Conservation (phyloP, 2,113 vertebrate genomes). For the Rhadina sibilatrix region DNA sequence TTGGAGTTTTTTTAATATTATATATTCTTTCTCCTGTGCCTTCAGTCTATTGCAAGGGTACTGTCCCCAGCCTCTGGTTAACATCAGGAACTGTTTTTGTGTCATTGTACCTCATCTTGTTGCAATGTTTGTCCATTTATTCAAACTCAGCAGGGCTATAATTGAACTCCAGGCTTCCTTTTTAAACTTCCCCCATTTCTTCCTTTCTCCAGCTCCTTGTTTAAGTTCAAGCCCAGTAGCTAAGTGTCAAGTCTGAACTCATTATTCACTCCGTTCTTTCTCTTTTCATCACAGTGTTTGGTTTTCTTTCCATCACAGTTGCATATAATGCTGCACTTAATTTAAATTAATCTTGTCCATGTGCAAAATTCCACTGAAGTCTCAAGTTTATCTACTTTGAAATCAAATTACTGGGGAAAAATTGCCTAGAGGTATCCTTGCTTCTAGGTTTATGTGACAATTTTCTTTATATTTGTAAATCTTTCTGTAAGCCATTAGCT, state of each 20-base stretch:
- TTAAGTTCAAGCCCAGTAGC: not conserved
- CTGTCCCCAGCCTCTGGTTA: not conserved
- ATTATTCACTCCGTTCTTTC: fast-evolving
- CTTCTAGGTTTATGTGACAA: not conserved
- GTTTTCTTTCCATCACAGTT: not conserved
- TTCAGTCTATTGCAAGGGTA: not conserved
- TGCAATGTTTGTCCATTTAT: not conserved
- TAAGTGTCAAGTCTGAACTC: not conserved
- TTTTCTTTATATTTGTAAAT: not conserved
- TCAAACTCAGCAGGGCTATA: not conserved
- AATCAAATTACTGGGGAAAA: not conserved
- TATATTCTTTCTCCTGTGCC: not conserved
- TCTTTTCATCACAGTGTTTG: not conserved
- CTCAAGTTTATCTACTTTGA: not conserved
- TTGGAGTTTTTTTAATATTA: not conserved
- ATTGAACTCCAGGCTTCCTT: not conserved
- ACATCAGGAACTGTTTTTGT: not conserved
- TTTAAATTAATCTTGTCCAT: not conserved
- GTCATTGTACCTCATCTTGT: not conserved
- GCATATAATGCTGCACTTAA: not conserved
- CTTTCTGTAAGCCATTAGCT: not conserved
- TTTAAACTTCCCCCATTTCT: not conserved
- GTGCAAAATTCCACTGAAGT: not conserved
- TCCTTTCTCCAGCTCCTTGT: not conserved
- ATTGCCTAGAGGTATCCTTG: not conserved